A percentile compares a stretch with the other conserved stretches of the same genome.
phyloP scores from a whole-genome alignment of 2,113 vertebrate species.

The Isurus oxyrinchus region DNA sequence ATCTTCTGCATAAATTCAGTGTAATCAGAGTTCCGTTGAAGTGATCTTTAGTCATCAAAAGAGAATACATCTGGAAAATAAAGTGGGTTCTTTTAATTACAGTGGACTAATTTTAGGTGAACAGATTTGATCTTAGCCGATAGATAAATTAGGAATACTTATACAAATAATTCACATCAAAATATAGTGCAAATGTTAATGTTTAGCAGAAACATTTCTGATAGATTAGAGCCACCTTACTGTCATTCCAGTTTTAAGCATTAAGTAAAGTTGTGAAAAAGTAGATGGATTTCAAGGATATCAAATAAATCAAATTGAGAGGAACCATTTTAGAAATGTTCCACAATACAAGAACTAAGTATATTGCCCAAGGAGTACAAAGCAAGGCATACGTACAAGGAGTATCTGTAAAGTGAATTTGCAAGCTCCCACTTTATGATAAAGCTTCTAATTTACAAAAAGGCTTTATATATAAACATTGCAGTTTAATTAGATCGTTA shows the following conservation, averaged over 20 bases:
- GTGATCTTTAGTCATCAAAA: neutral
- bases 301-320: neutral
- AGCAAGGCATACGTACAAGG: neutral
- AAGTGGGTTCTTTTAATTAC: neutral
- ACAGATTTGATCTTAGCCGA: neutral
- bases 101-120: neutral
- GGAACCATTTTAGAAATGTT: neutral
- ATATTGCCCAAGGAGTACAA: neutral
- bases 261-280: neutral
- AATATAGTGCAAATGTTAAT: neutral
- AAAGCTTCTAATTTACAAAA: neutral
- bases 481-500: neutral
- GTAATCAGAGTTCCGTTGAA: neutral
- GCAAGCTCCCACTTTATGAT: neutral
- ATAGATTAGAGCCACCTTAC: neutral
- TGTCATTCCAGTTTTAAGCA: neutral
- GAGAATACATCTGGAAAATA: conserved; percentile 9
- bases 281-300: neutral
- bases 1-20: neutral
- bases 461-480: neutral
- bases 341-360: neutral
- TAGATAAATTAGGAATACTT: neutral
- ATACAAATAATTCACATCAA: neutral
- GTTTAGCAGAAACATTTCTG: neutral
- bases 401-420: neutral